Base-by-base conservation (phyloP, 2,888 invertebrate genomes). In the Bimastos eiseni region DNA sequence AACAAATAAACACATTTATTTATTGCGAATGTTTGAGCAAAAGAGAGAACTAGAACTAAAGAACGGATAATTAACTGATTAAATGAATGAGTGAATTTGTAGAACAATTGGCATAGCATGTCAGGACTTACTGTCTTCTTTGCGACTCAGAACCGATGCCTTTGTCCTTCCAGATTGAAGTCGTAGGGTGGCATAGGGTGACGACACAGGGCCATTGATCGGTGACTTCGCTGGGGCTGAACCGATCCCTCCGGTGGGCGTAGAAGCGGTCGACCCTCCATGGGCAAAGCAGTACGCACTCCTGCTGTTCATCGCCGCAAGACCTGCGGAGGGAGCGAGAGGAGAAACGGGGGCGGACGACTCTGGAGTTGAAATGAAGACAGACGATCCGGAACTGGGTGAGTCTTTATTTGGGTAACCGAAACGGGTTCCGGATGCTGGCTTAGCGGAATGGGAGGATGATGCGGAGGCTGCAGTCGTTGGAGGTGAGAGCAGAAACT, bases 401-500 rank as follows among this genome's bases (percentile, higher is more conserved):
- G 70, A 3, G 70, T 70, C 70, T n/a, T 70, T 70, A 1, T 30
- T 1, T 30, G n/a, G 30, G n/a, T 70, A 70, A 70, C 70, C 86
- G 86, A 86, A 86, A 86, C 86, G 86, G 36, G 36, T 86, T 86
- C 86, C 86, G 86, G 86, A 36, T 86, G 34, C 24, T 37, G 86
- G 86, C 36, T 37, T 86, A 36, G 36, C 36, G 86, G 86, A 86
- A 86, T 86, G 37, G n/a, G 34, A 36, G n/a, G 19, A 21, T 0
- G 41, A 37, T 33, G 41, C 41, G 30, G 89, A 36, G 13, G 89
- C 4, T 33, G 49, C 70, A 0, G 44, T 36, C 37, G 70, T 89
- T 30, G 89, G 89, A 17, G 89, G 89, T 11, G 89, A 89, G 30
- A 37, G 70, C 30, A 89, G 89, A 36, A 49, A 89, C 83, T 89